Base-by-base conservation (phyloP, 2,797 vertebrate genomes). In the Mormyrus hasselquistii region DNA sequence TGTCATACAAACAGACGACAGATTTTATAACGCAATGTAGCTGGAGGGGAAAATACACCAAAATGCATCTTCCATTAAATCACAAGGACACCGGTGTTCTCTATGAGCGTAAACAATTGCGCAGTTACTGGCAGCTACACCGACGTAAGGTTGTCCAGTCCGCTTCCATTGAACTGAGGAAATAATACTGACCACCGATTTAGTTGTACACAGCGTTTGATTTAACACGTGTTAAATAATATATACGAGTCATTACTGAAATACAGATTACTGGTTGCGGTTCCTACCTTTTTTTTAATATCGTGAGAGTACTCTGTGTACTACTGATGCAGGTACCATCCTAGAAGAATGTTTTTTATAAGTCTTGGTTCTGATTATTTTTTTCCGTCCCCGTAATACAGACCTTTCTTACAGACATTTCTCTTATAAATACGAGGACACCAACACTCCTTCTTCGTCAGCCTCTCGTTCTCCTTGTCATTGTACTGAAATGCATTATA, bases 271-370 rank as follows among this genome's bases (percentile, higher is more conserved):
- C 7, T 16, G 44, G n/a, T 49, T 9, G 14, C 47, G n/a, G 22
- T 53, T 53, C 84, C 52, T 86, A 86, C 84, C 84, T 53, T 86
- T 85, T 52, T 29, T 52, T 29, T 86, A 53, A 29, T 86, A 86
- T 86, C 38, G 29, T 86, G 10, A 14, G 19, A 34, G 25, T 55
- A 57, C 22, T 38, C 84, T 52, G 25, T 8, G 50, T 59, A 4
- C 55, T 55, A 86, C 84, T 38, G 84, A 86, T 49, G 29, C 25
- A 86, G 49, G 29, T 10, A 86, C 2, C 84, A 86, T 86, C 84
- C 47, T 86, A 25, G 12, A 14, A 38, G 22, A 25, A 29, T 25
- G 0, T 25, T 50, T 47, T 47, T 2, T n/a, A 47, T 84, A n/a
- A 47, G 19, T 84, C 47, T 50, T 10, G 19, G 7, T 84, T 84